Percentiles rank a stretch among this genome's conserved stretches.
Evolutionary conservation across 2,113 vertebrate species (phyloP).

Genomic region (Tenrec ecaudatus): DNA sequence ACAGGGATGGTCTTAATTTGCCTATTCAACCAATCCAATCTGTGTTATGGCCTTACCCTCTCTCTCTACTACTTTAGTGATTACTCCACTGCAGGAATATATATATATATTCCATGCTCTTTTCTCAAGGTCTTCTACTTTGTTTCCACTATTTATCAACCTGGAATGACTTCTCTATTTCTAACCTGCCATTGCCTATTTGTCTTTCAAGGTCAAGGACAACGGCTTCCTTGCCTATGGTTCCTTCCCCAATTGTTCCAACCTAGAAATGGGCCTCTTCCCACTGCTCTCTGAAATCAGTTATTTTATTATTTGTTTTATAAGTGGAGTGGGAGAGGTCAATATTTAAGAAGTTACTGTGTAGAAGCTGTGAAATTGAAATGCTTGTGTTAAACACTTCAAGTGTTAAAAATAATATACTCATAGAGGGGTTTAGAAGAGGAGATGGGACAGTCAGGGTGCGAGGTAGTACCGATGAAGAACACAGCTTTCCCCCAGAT

Average conservation of each 20-base stretch:
- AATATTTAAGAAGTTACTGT: background rate
- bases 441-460: too few relatives aligned
- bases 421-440: too few relatives aligned
- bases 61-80: background rate
- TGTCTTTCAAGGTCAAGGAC: background rate
- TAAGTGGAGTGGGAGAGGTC: background rate
- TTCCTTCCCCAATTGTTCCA: background rate
- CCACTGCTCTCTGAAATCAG: background rate
- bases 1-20: background rate
- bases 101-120: background rate
- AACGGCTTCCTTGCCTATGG: background rate
- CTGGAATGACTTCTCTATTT: background rate
- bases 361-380: too few relatives aligned
- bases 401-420: too few relatives aligned
- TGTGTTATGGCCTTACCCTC: background rate
- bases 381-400: too few relatives aligned
- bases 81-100: background rate
- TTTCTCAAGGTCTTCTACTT: background rate
- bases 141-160: background rate
- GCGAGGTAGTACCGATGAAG: too few relatives aligned
- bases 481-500: too few relatives aligned
- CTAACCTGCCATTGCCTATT: background rate
- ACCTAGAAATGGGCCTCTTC: background rate
- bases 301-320: slow-evolving; percentile 17
- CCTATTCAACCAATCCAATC: background rate